These are phyloP conservation scores for Cyclophora punctaria DNA, from an alignment of 2,888 invertebrate genomes.

Conservation along the genomic window DNA sequence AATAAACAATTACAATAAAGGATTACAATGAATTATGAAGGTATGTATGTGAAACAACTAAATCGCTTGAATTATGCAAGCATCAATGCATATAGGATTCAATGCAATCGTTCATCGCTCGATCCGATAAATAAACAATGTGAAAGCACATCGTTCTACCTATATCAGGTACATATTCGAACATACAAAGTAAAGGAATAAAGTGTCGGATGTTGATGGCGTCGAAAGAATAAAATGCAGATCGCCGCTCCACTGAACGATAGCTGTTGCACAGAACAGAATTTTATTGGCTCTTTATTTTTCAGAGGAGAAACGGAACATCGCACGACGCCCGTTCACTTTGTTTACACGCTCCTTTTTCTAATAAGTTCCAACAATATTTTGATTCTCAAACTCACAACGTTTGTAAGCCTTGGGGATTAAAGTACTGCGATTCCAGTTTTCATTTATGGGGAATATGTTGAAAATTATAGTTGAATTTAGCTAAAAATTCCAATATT, in stretches of 20 bases:
- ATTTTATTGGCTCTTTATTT: slow-evolving; percentile 48
- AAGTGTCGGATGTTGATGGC: slow-evolving; percentile 41
- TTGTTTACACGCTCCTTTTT: slow-evolving; percentile 23
- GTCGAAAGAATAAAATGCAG: slow-evolving; percentile 61
- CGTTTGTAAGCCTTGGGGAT: slow-evolving; percentile 6
- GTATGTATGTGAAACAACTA: slow-evolving; percentile 2
- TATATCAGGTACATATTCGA: slow-evolving; percentile 13
- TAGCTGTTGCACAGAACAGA: slow-evolving; percentile 47
- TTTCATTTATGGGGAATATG: slow-evolving; percentile 5
- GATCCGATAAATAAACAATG: slow-evolving; percentile 49
- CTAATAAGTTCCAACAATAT: slow-evolving; percentile 14
- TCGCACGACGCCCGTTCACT: slow-evolving; percentile 13
- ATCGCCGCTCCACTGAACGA: slow-evolving; percentile 53
- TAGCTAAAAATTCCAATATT: too few species aligned
- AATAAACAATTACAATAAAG: slow-evolving; percentile 2
- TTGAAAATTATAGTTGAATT: too few species aligned
- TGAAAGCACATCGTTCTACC: slow-evolving; percentile 18
- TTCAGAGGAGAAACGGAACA: slow-evolving; percentile 14
- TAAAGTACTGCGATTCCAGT: slow-evolving; percentile 6
- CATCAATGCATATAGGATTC: slow-evolving; percentile 35
- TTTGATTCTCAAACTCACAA: slow-evolving; percentile 11
- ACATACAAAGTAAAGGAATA: slow-evolving; percentile 52
- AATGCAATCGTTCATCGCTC: slow-evolving; percentile 36
- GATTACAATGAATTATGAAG: slow-evolving; percentile 2
- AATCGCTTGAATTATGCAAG: slow-evolving; percentile 19